Evolutionary conservation across 2,113 vertebrate species (phyloP).

Genomic region (Lasiurus borealis): DNA sequence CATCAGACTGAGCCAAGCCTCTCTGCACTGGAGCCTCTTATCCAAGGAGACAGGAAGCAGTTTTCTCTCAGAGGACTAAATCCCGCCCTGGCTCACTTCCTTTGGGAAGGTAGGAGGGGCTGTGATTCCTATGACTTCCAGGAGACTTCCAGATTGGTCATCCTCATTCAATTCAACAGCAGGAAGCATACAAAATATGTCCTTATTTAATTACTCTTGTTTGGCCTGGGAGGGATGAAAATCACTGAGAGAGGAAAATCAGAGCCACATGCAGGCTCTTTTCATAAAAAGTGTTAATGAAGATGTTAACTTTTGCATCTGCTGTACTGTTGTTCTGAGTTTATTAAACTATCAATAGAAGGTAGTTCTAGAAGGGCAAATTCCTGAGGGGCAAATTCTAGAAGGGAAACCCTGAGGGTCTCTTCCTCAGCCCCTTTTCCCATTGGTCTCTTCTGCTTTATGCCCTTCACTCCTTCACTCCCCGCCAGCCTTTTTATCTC

Average conservation of each 20-base stretch:
- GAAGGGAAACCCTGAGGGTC: background rate
- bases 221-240: background rate
- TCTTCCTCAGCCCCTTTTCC: background rate
- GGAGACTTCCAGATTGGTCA: background rate
- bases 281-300: background rate
- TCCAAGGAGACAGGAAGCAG: background rate
- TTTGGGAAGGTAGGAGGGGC: background rate
- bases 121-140: background rate
- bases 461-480: background rate
- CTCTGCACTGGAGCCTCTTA: background rate
- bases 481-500: background rate
- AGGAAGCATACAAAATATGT: background rate
- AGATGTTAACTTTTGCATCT: background rate
- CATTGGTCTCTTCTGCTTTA: background rate
- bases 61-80: background rate
- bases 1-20: background rate
- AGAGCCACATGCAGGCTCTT: background rate
- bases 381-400: no score
- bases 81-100: background rate
- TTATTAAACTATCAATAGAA: background rate
- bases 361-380: background rate
- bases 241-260: slow-evolving; percentile 10
- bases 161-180: background rate
- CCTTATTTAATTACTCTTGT: background rate
- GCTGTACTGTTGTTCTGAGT: background rate